Evolutionary conservation across 2,113 vertebrate species (phyloP).

Genomic region (Cacatua alba): DNA sequence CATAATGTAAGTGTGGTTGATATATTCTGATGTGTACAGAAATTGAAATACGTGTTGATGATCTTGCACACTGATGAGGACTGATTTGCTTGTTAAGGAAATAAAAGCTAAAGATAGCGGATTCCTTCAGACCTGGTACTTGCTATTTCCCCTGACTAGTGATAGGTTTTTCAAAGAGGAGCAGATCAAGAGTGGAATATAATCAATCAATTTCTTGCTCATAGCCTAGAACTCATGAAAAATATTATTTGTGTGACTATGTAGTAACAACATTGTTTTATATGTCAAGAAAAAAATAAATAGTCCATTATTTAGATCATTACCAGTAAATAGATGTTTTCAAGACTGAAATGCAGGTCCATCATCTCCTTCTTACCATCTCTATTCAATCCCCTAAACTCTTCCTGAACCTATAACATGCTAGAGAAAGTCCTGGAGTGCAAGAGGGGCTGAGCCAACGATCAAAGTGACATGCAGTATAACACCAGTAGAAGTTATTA

Average conservation of each 20-base stretch:
- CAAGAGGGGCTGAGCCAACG: not conserved
- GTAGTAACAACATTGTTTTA: not conserved
- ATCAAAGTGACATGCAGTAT: not conserved
- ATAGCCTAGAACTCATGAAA: not conserved
- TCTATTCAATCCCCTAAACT: constrained; percentile 1
- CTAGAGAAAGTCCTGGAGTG: not conserved
- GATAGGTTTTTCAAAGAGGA: not conserved
- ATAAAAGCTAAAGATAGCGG: not conserved
- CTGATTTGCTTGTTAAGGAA: not conserved
- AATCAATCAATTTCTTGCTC: not conserved
- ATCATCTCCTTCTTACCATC: not conserved
- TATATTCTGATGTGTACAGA: not conserved
- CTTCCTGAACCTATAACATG: not conserved
- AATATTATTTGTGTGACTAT: not conserved
- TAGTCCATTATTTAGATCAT: not conserved
- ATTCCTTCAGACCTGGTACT: not conserved
- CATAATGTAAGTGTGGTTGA: not conserved
- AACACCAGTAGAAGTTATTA: constrained; percentile 18
- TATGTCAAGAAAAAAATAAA: not conserved
- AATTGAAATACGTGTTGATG: rapidly evolving
- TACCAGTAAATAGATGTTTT: not conserved
- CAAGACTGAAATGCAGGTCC: not conserved
- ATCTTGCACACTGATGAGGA: not conserved
- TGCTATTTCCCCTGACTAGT: not conserved
- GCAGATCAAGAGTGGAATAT: not conserved